Conservation (phyloP, 2,113 vertebrate genomes). For the Lasiurus borealis region DNA sequence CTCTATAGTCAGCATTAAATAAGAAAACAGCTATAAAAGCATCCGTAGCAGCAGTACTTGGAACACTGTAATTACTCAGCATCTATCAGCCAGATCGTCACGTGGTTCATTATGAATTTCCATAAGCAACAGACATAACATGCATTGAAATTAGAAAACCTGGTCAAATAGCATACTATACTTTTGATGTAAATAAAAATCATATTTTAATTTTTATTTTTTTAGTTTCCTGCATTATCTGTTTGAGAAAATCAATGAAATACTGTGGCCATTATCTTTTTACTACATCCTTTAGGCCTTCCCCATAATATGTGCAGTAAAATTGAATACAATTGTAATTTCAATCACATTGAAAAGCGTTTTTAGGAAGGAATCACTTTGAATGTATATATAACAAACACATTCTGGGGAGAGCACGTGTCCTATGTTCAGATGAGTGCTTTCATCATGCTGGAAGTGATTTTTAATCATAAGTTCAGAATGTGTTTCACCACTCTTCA, state of each 20-base stretch:
- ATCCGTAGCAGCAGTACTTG: neutral
- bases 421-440: neutral
- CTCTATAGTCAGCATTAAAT: neutral
- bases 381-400: neutral
- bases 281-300: neutral
- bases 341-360: neutral
- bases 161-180: neutral
- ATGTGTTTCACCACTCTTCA: neutral
- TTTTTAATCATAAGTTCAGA: neutral
- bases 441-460: constrained; percentile 47
- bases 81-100: neutral
- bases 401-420: neutral
- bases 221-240: neutral
- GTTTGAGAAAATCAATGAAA: constrained; percentile 41
- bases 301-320: neutral
- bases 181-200: constrained; percentile 1
- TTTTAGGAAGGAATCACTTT: constrained; percentile 18
- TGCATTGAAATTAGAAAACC: neutral
- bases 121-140: neutral
- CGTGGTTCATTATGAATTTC: neutral
- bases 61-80: neutral
- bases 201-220: neutral
- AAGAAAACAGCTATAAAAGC: neutral
- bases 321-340: neutral
- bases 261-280: neutral